Evolutionary conservation across 2,797 vertebrate genomes (phyloP), one percentile per base, ranked within the genome.

Genomic region (Xenentodon cancila): DNA sequence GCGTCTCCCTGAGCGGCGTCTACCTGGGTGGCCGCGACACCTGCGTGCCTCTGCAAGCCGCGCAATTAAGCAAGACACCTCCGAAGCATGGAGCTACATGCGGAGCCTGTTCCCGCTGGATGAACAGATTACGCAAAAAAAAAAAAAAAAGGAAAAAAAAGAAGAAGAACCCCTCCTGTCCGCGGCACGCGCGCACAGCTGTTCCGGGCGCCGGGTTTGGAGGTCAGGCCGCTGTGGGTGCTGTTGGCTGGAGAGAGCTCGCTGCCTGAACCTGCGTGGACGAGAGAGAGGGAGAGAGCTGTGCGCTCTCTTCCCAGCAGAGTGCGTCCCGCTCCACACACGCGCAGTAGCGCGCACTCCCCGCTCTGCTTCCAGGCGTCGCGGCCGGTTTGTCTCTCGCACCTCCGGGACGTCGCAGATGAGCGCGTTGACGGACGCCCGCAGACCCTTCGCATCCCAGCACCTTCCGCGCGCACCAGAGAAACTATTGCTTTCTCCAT

Each of bases 21-120:
- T 74, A 77, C 83, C 75, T 90, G 90, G 88, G 90, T 89, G 89
- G 88, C 22, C 83, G 45, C 20, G 40, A 64, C 81, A 86, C 77
- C 84, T 81, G 83, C 85, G 61, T 87, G 90, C 47, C 86, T 70
- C 86, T 51, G 86, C 88, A 88, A 79, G 88, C 72, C 62, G 1
- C 40, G 67, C 68, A 61, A 53, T 85, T 80, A 73, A 86, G 81
- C 37, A 69, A 78, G 59, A 68, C 71, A 49, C 78, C 72, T 70
- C 53, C 61, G 30, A 64, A 81, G 73, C 71, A 43, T 55, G 7
- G 42, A 44, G 60, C 30, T 18, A 21, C 57, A 19, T 20, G 60
- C 56, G 68, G 37, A 59, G 59, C 27, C 55, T 57, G 53, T 48
- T 80, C 75, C 60, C 49, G 42, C 11, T 22, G 49, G 21, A 59